Evolutionary conservation across 2,797 vertebrate genomes (phyloP), one percentile per base, ranked within the genome.

Genomic region (Characodon lateralis): DNA sequence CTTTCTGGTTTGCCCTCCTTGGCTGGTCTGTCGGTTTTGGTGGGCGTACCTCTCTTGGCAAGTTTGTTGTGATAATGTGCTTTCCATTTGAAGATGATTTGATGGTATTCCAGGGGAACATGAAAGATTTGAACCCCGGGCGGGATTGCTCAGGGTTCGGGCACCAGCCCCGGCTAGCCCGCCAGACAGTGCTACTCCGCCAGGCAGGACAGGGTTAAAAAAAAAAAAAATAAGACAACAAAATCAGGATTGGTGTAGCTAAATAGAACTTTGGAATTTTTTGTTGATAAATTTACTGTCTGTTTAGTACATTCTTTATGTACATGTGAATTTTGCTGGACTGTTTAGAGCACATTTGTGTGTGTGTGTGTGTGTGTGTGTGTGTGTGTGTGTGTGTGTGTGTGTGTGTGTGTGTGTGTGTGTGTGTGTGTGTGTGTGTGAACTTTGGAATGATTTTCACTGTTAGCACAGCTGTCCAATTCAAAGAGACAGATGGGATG

Each of bases 381-480:
- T 63, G 59, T 16, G 56, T 65, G 31, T 71, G 50, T 72, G 66
- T 68, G 41, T 77, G 58, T 13, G 58, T 75, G 71, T 7, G 73
- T 71, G 58, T 75, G 74, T 31, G 50, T 71, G 14, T 56, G 53
- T 71, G 39, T 12, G 22, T 63, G 59, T 16, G 56, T 5, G 48
- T 24, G 48, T 35, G 51, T 35, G 8, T 78, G 63, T 80, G 46
- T 85, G 66, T 76, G 58, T 82, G 74, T 68, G 80, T 58, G 73
- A 63, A 75, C 56, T 76, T 74, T 92, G 87, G 92, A 89, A 89
- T 51, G 76, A 77, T 61, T 39, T 74, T 72, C 85, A 82, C 75
- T 93, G 89, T 94, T 91, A 90, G 89, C 86, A 93, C 89, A 94
- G 92, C 92, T 94, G 92, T 92, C 88, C 88, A 91, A 92, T 88